A percentile compares a stretch with the other conserved stretches of the same genome.
Conservation (phyloP, 1,140 invertebrate genomes). For the Archegozetes longisetosus region DNA sequence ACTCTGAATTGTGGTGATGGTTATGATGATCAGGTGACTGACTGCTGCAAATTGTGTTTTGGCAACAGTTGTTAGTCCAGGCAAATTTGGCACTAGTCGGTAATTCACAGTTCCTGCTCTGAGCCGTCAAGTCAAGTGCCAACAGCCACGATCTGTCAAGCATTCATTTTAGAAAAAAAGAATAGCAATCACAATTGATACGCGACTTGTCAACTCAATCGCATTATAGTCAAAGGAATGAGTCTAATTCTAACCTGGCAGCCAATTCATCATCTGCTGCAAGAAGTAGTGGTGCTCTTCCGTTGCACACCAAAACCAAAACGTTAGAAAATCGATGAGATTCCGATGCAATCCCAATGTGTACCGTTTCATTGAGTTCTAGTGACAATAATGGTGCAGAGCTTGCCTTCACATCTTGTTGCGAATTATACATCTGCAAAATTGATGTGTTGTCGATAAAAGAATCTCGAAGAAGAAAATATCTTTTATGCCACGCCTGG, state of each 20-base stretch:
- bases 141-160: conserved; percentile 22
- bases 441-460: conserved; percentile 16
- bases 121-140: conserved; percentile 20
- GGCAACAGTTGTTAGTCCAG: background rate
- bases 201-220: no score
- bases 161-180: no score
- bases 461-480: conserved; percentile 22
- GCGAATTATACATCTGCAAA: conserved; percentile 17
- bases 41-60: background rate
- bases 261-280: conserved; percentile 21
- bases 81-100: background rate
- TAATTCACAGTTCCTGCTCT: conserved; percentile 11
- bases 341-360: conserved; percentile 21
- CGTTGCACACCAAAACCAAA: conserved; percentile 20
- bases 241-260: conserved; percentile 7
- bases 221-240: no score
- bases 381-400: conserved; percentile 14
- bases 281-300: conserved; percentile 19
- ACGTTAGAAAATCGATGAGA: conserved; percentile 21
- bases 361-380: conserved; percentile 20
- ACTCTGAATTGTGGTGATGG: background rate
- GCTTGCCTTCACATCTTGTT: background rate
- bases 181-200: no score
- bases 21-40: background rate
- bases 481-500: conserved; percentile 23